Base-by-base conservation (phyloP, 2,888 invertebrate genomes). In the Xanthorhoe designata region DNA sequence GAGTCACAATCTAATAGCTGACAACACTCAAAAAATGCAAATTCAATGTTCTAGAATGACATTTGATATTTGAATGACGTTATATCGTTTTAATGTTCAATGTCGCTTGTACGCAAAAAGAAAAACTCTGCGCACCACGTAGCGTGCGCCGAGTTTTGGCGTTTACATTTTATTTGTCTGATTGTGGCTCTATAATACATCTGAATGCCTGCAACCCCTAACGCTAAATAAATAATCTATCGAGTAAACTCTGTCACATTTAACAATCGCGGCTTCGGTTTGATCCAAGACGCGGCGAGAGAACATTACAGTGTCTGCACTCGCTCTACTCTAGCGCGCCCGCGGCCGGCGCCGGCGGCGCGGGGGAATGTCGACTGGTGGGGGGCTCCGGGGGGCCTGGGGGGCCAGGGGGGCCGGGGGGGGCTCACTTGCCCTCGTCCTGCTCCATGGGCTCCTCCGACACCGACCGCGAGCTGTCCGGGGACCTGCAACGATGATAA, bases 381-480 rank as follows among this genome's bases (percentile, higher is more conserved):
- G 42, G 13, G 42, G 42, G 13, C 1, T 8, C 5, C 5, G 38
- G 38, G 9, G 49, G 61, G 47, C 50, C 45, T 24, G 50, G 66
- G 52, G 42, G 49, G 42, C 55, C 9, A 64, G 58, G 64, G 57
- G 61, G 58, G 64, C 56, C 60, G 68, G 64, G 61, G 59, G 45
- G 70, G 75, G 32, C 87, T 95, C 95, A 96, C 94, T 96, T 96
- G 82, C 94, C 95, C 87, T 97, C 97, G 90, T 97, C 97, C 90
- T 97, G 96, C 87, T 97, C 97, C 97, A 97, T 97, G 59, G 97
- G 97, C 91, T 97, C 97, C 82, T 96, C 96, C 68, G 96, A 95
- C 84, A 94, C 95, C 85, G 96, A 95, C 77, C 95, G 95, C 80
- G 96, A 95, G 85, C 95, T 94, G 77, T 95, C 95, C 83, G 94